phyloP scores from a whole-genome alignment of 1,140 invertebrate species.

The Teleopsis dalmanni region DNA sequence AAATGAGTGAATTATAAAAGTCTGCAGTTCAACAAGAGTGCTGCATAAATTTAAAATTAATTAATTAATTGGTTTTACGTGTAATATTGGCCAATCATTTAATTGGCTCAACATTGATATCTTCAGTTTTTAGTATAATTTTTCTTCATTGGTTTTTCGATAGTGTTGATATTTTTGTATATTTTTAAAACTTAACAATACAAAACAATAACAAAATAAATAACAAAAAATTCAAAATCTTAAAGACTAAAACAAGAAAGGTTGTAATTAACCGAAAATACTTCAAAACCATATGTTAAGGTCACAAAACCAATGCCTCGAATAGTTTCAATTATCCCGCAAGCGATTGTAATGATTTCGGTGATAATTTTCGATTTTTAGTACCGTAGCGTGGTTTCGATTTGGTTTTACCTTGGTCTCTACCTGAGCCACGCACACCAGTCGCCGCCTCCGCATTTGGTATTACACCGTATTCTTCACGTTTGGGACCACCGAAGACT shows the following conservation, averaged over 20 bases:
- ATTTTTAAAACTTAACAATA: not conserved
- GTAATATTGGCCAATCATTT: too few relatives aligned
- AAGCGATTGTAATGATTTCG: conserved; percentile 32
- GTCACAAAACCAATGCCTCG: not conserved
- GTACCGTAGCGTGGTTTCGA: conserved; percentile 14
- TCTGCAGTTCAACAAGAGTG: too few relatives aligned
- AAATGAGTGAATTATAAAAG: too few relatives aligned
- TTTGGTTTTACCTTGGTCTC: conserved; percentile 13
- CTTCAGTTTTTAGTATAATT: not conserved
- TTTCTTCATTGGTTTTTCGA: not conserved
- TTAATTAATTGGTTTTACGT: too few relatives aligned
- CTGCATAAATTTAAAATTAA: too few relatives aligned
- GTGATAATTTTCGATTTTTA: conserved; percentile 36
- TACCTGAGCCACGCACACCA: conserved; percentile 27
- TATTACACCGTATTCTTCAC: conserved; percentile 28
- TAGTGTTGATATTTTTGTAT: not conserved
- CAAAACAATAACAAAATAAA: not conserved
- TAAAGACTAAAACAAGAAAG: not conserved
- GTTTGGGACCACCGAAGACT: conserved; percentile 27
- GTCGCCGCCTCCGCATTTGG: conserved; percentile 15
- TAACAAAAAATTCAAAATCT: conserved; percentile 1
- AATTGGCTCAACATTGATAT: not conserved
- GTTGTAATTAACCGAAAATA: not conserved
- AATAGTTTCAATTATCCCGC: conserved; percentile 19
- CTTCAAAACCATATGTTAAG: not conserved